phyloP scores from a whole-genome alignment of 2,797 vertebrate species.

The Bradypodion pumilum region DNA sequence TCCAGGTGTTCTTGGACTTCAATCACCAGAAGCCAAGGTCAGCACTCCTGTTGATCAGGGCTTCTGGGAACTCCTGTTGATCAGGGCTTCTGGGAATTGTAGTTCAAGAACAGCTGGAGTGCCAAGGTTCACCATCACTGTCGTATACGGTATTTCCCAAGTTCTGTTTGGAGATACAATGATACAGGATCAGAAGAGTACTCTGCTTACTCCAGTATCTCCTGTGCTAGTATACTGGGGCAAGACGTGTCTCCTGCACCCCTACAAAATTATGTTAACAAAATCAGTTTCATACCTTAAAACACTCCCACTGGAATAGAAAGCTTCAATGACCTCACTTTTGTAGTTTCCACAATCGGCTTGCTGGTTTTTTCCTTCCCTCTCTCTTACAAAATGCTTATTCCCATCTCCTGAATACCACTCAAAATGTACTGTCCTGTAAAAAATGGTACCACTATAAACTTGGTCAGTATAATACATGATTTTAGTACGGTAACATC shows the following conservation, averaged over 20 bases:
- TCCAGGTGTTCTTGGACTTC: no score
- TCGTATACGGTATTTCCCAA: no score
- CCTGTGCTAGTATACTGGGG: background rate
- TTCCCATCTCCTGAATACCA: background rate
- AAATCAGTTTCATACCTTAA: background rate
- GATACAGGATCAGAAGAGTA: background rate
- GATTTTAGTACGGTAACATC: background rate
- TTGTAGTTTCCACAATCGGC: background rate
- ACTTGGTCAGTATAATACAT: no score
- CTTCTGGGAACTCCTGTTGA: no score
- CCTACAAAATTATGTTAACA: background rate
- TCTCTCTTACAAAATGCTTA: background rate
- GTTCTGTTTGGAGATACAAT: background rate
- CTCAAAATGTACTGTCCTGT: background rate
- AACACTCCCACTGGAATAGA: background rate
- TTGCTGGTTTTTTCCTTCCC: background rate
- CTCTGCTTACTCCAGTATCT: background rate
- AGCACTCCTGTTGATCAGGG: no score
- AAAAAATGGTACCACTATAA: background rate
- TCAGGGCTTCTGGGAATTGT: no score
- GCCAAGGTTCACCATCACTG: no score
- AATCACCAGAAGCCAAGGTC: no score
- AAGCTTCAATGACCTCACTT: background rate
- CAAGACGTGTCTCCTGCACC: background rate
- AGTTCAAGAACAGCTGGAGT: no score